Evolutionary conservation across 2,113 vertebrate species (phyloP).

Genomic region (Hippocampus abdominalis): DNA sequence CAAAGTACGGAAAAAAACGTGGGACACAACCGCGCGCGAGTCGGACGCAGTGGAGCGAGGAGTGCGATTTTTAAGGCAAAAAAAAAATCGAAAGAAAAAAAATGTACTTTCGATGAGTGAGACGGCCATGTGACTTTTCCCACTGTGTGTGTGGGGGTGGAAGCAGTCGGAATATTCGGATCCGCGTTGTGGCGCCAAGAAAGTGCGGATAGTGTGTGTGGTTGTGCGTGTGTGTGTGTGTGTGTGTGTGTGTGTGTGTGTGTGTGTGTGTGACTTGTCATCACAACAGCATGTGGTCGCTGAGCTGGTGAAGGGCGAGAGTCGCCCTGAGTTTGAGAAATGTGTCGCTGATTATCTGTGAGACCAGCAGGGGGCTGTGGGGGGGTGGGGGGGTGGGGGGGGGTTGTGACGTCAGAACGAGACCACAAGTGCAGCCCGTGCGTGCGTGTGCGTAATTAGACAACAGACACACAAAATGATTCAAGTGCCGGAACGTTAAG

Average conservation of each 20-base stretch:
- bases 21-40: no score
- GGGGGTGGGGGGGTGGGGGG: not conserved
- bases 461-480: constrained; percentile 9
- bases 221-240: no score
- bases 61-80: no score
- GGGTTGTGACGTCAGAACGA: constrained; percentile 27
- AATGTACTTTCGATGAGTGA: no score
- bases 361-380: constrained; percentile 29
- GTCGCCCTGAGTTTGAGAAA: constrained; percentile 11
- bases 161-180: no score
- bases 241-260: not conserved
- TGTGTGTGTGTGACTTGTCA: not conserved
- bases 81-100: no score
- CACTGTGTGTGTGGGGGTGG: no score
- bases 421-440: constrained; percentile 17
- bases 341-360: constrained; percentile 46
- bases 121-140: no score
- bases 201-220: no score
- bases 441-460: not conserved
- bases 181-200: no score
- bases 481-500: constrained; percentile 46
- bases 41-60: no score
- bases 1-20: no score
- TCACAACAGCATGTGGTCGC: not conserved
- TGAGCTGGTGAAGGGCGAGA: not conserved